Base-by-base conservation (phyloP, 2,888 invertebrate species). In the Enchytraeus crypticus region DNA sequence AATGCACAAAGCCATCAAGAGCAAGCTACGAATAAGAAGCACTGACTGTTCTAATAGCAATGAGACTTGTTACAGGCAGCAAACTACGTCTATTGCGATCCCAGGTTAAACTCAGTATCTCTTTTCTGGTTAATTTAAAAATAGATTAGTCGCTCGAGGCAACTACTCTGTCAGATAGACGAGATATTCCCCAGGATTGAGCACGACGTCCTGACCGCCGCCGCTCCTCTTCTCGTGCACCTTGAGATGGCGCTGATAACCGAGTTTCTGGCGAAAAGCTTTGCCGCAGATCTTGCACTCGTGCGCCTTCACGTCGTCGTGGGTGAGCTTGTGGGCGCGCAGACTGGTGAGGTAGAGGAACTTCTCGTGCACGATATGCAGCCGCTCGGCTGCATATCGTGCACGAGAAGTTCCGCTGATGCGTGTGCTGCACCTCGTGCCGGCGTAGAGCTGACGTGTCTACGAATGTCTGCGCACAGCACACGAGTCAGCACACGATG, bases 391-490 rank as follows among this genome's bases (percentile, higher is more conserved):
- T 53, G 33, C 61, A 61, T 14, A 49, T 47, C 0, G 56, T 49
- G 49, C 61, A 61, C 23, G 51, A 23, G 38, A 56, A 57, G 33
- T 26, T 57, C 29, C 33, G 43, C 45, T 61, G 51, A 29, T 33
- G 29, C 18, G 61, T 61, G 32, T 61, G 61, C 34, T 51, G 54
- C 29, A 61, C 53, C 43, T 34, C 55, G 57, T 61, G 61, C 30
- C 61, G 33, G 33, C 49, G 54, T 5, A 61, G 57, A 18, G 61
- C 61, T 21, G 57, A 57, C 4, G 61, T 51, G 53, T 61, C 61
- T 23, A 61, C 61, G 21, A 61, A 61, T 45, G 49, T 53, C 57
- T 61, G 56, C 27, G 51, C 60, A 46, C 60, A 60, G 60, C 55
- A 55, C n/a, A n/a, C n/a, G n/a, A n/a, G n/a, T n/a, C n/a, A n/a